Evolutionary conservation across 2,797 vertebrate species (phyloP).

Genomic region (Gambusia yucatana): DNA sequence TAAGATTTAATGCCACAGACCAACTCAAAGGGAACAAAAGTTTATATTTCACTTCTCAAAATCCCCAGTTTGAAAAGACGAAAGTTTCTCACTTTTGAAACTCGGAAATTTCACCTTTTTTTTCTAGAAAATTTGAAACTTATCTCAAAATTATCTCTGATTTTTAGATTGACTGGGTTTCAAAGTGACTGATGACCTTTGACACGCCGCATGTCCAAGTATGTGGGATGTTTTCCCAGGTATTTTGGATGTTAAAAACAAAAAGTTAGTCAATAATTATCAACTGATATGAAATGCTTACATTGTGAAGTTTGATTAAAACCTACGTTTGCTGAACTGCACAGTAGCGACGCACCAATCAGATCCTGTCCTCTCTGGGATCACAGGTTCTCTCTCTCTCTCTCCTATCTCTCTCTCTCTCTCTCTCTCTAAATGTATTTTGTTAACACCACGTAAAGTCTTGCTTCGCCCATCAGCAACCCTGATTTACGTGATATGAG

Average conservation of each 20-base stretch:
- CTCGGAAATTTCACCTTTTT: too few relatives aligned
- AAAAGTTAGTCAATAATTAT: too few relatives aligned
- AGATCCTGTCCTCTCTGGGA: slow-evolving; percentile 38
- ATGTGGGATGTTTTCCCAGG: too few relatives aligned
- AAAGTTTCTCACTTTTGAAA: too few relatives aligned
- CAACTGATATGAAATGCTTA: too few relatives aligned
- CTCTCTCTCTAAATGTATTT: slow-evolving; percentile 47
- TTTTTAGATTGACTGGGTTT: too few relatives aligned
- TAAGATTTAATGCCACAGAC: not conserved
- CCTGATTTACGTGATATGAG: slow-evolving; percentile 73
- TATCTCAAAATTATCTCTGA: too few relatives aligned
- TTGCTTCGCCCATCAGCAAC: slow-evolving; percentile 56
- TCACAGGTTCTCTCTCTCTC: slow-evolving; percentile 48
- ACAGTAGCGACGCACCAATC: slow-evolving; percentile 21
- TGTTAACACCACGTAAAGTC: slow-evolving; percentile 59
- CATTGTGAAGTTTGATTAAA: not conserved
- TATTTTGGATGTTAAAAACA: too few relatives aligned
- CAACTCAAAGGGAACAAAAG: not conserved
- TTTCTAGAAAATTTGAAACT: too few relatives aligned
- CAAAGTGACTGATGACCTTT: too few relatives aligned
- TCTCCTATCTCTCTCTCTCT: slow-evolving; percentile 61
- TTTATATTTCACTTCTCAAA: not conserved
- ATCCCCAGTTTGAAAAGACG: too few relatives aligned
- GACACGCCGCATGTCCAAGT: too few relatives aligned
- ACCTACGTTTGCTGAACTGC: slow-evolving; percentile 3